Evolutionary conservation across 2,113 vertebrate species (phyloP), one percentile per base, ranked within the genome.

Genomic region (Platysteira castanea): DNA sequence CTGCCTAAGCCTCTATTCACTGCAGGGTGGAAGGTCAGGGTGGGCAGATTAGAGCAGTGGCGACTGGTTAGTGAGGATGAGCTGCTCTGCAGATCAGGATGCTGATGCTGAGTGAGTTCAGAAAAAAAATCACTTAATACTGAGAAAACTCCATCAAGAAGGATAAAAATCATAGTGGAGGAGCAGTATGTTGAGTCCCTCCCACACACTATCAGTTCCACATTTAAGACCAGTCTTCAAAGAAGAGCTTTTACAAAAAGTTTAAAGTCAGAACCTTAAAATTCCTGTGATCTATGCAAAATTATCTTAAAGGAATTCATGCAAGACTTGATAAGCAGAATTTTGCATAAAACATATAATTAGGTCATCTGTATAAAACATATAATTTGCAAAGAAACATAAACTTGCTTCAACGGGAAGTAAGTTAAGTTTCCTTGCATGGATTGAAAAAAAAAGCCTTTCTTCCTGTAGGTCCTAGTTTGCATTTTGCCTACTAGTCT

Each of bases 171-270:
- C 97, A 92, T 93, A 94, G 97, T 96, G 92, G 90, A 92, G 83
- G 93, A 97, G 88, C 95, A 96, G 87, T 84, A 96, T 95, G 95
- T 95, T 94, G 96, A 95, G 95, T 98, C 97, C 97, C 98, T 98
- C 96, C 96, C 96, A 98, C 98, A 96, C 98, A 97, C 92, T 97
- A 98, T 95, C 98, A 97, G 97, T 96, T 94, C 92, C 54, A 77
- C 61, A 95, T 97, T 97, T 97, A 88, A 94, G 90, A 98, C 95
- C 77, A 93, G 96, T 75, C 94, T 97, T 93, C 73, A 35, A 96
- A 96, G 2, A 90, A 63, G 77, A 39, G 12, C 15, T 87, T 96
- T 96, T 94, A 74, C 7, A 84, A 89, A 85, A 70, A 92, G 37
- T 63, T 87, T 87, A 61, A 70, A 91, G 65, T 68, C 71, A 89